These are phyloP conservation scores for Polymixis flavicincta DNA, from an alignment of 2,888 invertebrate genomes.

Conservation along the genomic window DNA sequence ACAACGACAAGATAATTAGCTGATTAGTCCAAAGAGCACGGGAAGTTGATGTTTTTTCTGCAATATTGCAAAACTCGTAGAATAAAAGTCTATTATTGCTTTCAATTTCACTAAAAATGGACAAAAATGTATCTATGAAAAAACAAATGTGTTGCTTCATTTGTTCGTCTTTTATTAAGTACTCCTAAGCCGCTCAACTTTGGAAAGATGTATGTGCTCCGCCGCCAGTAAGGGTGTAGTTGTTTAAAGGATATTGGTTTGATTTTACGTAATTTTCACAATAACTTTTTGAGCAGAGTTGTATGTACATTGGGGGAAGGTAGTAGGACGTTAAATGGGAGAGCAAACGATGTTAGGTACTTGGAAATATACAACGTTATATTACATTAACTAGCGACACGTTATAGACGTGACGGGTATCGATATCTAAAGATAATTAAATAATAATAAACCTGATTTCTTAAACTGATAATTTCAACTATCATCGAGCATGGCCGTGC, in stretches of 20 bases:
- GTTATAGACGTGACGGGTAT: too few species aligned
- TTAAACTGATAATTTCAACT: conserved; percentile 9
- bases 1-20: conserved; percentile 1
- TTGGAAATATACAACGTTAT: conserved; percentile 13
- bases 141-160: conserved; percentile 7
- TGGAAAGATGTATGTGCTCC: conserved; percentile 10
- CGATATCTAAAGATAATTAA: too few species aligned
- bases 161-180: conserved; percentile 14
- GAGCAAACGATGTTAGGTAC: conserved; percentile 5
- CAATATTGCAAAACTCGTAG: background rate
- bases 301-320: conserved; percentile 4
- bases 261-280: conserved; percentile 9
- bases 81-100: conserved; percentile 5
- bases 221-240: conserved; percentile 13
- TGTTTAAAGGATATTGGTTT: conserved; percentile 13
- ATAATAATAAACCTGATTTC: too few species aligned
- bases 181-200: conserved; percentile 8
- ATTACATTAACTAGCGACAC: background rate
- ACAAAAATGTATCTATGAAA: background rate
- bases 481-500: conserved; percentile 8
- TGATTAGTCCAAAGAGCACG: background rate
- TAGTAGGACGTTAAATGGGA: conserved; percentile 7
- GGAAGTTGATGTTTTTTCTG: background rate
- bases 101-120: conserved; percentile 4
- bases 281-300: conserved; percentile 9